Evolutionary conservation across 2,888 invertebrate genomes (phyloP).

Genomic region (Erebia ligea): DNA sequence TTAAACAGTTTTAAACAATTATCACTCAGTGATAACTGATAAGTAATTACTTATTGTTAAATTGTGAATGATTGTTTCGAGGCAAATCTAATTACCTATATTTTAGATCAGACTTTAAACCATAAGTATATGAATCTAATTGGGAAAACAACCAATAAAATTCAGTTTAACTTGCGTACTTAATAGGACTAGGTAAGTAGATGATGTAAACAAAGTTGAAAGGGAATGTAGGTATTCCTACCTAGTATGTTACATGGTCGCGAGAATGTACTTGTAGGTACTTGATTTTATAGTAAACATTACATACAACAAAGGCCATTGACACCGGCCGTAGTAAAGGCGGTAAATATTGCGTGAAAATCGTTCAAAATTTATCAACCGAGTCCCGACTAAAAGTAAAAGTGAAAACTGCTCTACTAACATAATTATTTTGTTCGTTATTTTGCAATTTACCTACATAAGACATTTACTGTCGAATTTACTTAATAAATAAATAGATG

Average conservation of each 20-base stretch:
- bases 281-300: constrained; percentile 8
- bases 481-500: background rate
- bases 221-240: background rate
- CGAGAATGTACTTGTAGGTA: background rate
- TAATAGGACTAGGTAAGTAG: background rate
- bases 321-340: constrained; percentile 10
- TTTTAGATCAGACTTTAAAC: too few species aligned
- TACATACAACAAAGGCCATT: constrained; percentile 17
- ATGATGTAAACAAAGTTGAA: background rate
- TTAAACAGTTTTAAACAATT: too few species aligned
- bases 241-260: background rate
- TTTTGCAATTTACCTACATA: background rate
- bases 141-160: background rate
- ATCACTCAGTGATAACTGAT: too few species aligned
- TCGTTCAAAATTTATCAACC: constrained; percentile 13
- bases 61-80: too few species aligned
- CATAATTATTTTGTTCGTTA: constrained; percentile 1
- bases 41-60: too few species aligned
- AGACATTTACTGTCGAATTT: background rate
- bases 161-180: background rate
- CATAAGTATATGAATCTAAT: too few species aligned
- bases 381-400: constrained; percentile 2
- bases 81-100: too few species aligned
- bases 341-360: constrained; percentile 3
- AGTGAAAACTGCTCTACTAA: constrained; percentile 4